These are phyloP conservation scores for Drepanosiphum platanoidis DNA, from an alignment of 2,888 invertebrate genomes.

Conservation along the genomic window DNA sequence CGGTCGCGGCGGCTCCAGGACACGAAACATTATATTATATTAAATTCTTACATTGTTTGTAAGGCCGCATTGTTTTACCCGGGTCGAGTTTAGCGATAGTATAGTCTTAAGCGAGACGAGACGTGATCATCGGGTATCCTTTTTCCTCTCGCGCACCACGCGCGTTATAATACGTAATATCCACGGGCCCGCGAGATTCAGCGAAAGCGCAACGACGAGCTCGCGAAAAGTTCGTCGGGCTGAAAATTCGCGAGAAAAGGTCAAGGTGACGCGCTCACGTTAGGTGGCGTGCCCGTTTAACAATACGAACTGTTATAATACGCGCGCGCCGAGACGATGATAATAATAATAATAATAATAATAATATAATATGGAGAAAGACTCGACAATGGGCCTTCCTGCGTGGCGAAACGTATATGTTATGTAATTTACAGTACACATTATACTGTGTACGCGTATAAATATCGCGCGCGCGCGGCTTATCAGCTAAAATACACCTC, in stretches of 20 bases:
- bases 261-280: not conserved
- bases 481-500: slow-evolving; percentile 33
- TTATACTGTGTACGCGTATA: not conserved
- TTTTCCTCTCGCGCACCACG: too few relatives aligned
- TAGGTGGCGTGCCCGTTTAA: too few relatives aligned
- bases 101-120: too few relatives aligned
- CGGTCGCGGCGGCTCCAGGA: not conserved
- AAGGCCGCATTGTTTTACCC: too few relatives aligned
- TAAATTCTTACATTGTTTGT: too few relatives aligned
- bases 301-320: not conserved
- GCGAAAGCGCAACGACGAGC: not conserved
- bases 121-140: too few relatives aligned
- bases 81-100: too few relatives aligned
- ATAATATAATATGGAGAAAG: too few relatives aligned
- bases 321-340: not conserved
- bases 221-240: not conserved
- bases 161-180: not conserved
- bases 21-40: not conserved
- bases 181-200: not conserved
- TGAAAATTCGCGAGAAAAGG: not conserved
- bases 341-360: too few relatives aligned
- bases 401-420: not conserved
- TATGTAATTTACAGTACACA: not conserved
- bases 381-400: not conserved
- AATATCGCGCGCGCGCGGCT: not conserved